Evolutionary conservation across 2,797 vertebrate genomes (phyloP), one percentile per base, ranked within the genome.

Genomic region (Melanogrammus aeglefinus): DNA sequence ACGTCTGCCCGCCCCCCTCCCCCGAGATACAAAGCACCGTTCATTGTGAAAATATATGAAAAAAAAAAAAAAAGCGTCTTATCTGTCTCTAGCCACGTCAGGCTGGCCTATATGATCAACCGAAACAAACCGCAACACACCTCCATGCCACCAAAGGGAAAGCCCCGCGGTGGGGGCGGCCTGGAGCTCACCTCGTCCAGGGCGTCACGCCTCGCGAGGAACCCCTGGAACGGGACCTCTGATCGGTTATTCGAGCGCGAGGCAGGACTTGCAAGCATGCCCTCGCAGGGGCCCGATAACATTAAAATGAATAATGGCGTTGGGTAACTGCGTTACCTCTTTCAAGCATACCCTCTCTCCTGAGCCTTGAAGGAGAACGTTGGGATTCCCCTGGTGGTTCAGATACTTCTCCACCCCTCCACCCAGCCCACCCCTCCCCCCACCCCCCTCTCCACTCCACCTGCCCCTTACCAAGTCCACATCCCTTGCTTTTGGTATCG

Each of bases 1-100:
- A 8, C 79, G 78, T 66, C 71, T 78, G 44, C 76, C 70, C 33
- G 9, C 74, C n/a, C n/a, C n/a, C n/a, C n/a, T n/a, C n/a, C n/a
- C n/a, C n/a, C n/a, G 71, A 35, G 8, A 72, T 36, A 36, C 21
- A 72, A 21, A 33, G 35, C 71, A 72, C 57, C 69, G 13, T 63
- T 33, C 44, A 47, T 47, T 47, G 41, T 44, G 12, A 44, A 44
- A 44, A 44, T 44, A 44, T 14, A 13, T 14, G 41, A n/a, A n/a
- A n/a, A 36, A 47, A 10, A 44, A 44, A 2, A 44, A 44, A 16
- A 47, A 14, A 18, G 0, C 14, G 2, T 47, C 44, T 47, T 14
- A 14, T 47, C 18, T 21, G n/a, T 21, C 6, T 63, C n/a, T 24
- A n/a, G 21, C 57, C 57, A n/a, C n/a, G 57, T 51, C 47, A 51